Evolutionary conservation across 2,888 invertebrate species (phyloP).

Genomic region (Aromia moschata): DNA sequence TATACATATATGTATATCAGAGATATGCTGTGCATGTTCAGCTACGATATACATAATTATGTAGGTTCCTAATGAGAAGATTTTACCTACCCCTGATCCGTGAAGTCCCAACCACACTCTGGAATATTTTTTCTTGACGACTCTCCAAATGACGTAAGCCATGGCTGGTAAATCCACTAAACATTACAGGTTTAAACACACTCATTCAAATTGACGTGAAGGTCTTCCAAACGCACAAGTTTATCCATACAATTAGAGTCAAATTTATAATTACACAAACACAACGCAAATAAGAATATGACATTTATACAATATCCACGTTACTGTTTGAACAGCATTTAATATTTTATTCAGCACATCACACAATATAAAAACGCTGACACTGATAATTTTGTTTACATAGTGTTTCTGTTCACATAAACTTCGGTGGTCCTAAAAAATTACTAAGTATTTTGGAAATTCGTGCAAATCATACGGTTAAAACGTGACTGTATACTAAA

Average conservation of each 20-base stretch:
- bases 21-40: too few relatives aligned
- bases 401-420: constrained; percentile 3
- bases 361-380: constrained; percentile 13
- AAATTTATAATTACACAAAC: constrained; percentile 26
- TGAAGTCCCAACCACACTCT: constrained; percentile 67
- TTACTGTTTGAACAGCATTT: constrained; percentile 13
- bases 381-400: constrained; percentile 22
- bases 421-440: background rate
- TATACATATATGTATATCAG: too few relatives aligned
- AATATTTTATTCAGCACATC: constrained; percentile 15
- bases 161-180: constrained; percentile 54
- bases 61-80: too few relatives aligned
- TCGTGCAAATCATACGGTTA: background rate
- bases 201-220: constrained; percentile 32
- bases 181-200: constrained; percentile 34
- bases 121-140: constrained; percentile 70
- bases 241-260: constrained; percentile 20
- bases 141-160: constrained; percentile 71
- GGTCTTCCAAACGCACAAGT: constrained; percentile 26
- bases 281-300: constrained; percentile 19
- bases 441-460: background rate
- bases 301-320: constrained; percentile 16
- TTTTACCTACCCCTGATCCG: constrained; percentile 52
- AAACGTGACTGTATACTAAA: background rate
- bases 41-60: too few relatives aligned